These are phyloP conservation scores for Seira sanloemensis DNA, from an alignment of 2,888 invertebrate genomes.

Conservation along the genomic window DNA sequence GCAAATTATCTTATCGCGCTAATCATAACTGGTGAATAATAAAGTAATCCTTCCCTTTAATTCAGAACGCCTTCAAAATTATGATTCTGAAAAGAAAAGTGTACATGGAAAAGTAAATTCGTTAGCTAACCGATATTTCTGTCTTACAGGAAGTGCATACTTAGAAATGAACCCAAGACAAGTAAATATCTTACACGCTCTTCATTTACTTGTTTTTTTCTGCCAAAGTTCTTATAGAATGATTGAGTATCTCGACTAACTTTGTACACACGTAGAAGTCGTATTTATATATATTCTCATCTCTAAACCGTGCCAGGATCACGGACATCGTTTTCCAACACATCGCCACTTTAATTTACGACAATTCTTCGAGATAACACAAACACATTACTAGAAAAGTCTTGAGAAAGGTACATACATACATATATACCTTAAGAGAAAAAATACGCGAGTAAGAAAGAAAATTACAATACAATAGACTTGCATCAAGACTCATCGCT, in stretches of 20 bases:
- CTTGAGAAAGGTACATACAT: background rate
- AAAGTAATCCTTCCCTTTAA: constrained; percentile 6
- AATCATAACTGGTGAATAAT: background rate
- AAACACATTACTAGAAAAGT: background rate
- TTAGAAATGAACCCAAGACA: too few relatives aligned
- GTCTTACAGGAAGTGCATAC: too few relatives aligned
- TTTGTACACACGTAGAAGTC: background rate
- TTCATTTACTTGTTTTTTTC: too few relatives aligned
- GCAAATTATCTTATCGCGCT: background rate
- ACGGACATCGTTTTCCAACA: background rate
- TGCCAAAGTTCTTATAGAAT: too few relatives aligned
- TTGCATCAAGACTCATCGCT: constrained; percentile 38
- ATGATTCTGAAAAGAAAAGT: background rate
- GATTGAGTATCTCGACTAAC: too few relatives aligned
- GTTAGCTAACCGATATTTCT: background rate
- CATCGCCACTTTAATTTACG: constrained; percentile 9
- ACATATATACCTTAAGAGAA: background rate
- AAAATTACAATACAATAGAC: constrained; percentile 59
- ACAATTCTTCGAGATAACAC: background rate
- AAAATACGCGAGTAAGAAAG: background rate
- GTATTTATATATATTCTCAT: background rate
- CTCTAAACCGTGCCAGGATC: background rate
- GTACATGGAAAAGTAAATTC: background rate
- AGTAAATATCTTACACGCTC: too few relatives aligned
- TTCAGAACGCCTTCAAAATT: background rate